Base-by-base conservation (phyloP, 2,888 invertebrate species). In the Laothoe populi region DNA sequence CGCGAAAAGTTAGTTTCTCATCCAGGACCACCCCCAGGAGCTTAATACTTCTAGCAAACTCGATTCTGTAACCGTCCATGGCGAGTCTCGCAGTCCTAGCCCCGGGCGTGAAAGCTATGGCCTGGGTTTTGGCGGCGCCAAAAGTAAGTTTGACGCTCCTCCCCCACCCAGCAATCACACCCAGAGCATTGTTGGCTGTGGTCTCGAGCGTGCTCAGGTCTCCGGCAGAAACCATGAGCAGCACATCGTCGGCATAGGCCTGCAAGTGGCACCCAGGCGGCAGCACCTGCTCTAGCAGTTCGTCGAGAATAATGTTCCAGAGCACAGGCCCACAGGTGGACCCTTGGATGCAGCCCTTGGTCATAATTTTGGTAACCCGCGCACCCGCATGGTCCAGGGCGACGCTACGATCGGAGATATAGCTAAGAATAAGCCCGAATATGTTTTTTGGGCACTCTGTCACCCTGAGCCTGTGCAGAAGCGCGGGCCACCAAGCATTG, bases 361-460 rank as follows among this genome's bases (percentile, higher is more conserved):
- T 4, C 26, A 40, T 40, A 3, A 11, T 13, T 13, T 40, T 40
- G 11, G 11, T 2, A 13, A 40, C 40, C 1, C 40, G 40, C 40
- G 45, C 3, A 4, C 63, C 70, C 0, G 68, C 67, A 13, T 63
- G 64, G 23, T 66, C 46, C 0, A 75, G 8, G 0, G 2, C 24
- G 0, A 72, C 68, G 1, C 7, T 46, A 0, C 74, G 24, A 1
- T 70, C 19, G 0, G 13, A 7, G 0, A 64, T n/a, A 57, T 75
- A 77, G 46, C 61, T 64, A 0, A 21, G n/a, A 0, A 75, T 57
- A 0, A 73, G 49, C 0, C 61, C 21, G 44, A 59, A 73, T 0
- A 73, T 63, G 31, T 75, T 73, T 0, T 8, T 5, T 0, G 74
- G 74, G 45, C 71, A 72, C 0, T 62, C 31, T 0, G 67, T 60